Evolutionary conservation across 2,797 vertebrate genomes (phyloP), one percentile per base, ranked within the genome.

Genomic region (Tapirus indicus): DNA sequence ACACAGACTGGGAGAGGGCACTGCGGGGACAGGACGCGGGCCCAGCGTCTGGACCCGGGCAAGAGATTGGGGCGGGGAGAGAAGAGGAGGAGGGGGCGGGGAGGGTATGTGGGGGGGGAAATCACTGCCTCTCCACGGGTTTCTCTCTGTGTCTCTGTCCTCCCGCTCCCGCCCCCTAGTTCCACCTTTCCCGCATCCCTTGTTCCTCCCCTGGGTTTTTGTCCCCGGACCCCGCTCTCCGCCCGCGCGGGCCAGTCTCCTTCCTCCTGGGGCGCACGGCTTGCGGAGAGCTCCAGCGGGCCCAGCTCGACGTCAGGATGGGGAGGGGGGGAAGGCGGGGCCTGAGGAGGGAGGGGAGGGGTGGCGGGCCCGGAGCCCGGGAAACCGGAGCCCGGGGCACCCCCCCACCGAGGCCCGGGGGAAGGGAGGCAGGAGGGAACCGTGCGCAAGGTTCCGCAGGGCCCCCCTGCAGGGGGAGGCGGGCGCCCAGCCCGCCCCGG

Each of bases 301-400:
- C 96, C 47, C 96, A n/a, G 94, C 82, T 93, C 41, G 86, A 96
- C 94, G 93, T 98, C 98, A 97, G 88, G 77, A 52, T 25, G 0
- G 88, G 80, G 94, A 64, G 92, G 60, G 54, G 52, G 69, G 44
- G 75, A 52, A 71, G 97, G 96, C 95, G 95, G 95, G 88, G 95
- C 94, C 90, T 23, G 88, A 72, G 87, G 32, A 78, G 6, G 35
- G 58, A 66, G 56, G 29, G 38, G 38, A 17, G 38, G 21, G 54
- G 44, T 27, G 78, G 32, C 52, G 44, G 90, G 80, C 85, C 71
- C 10, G 13, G 82, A 95, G 91, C 95, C 60, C 2, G 68, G 78
- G 88, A 96, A 77, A 83, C 96, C n/a, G 2, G 94, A 83, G 95
- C 96, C 88, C 41, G 12, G 93, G 87, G 91, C 69, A 84, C 72